phyloP scores from a whole-genome alignment of 1,140 invertebrate genomes.

The Helicoverpa zea region DNA sequence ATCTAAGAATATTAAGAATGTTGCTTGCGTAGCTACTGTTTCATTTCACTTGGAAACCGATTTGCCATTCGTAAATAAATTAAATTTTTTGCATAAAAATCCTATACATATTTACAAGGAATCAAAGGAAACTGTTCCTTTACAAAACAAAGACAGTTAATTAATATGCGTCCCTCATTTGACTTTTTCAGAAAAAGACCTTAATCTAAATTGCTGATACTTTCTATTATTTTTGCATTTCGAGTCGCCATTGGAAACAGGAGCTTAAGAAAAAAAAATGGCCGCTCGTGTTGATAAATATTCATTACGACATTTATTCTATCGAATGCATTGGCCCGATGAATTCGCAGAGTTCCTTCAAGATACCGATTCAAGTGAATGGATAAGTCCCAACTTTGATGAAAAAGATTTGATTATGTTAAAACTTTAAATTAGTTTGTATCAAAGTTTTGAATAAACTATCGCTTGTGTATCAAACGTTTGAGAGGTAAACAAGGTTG shows the following conservation, averaged over 20 bases:
- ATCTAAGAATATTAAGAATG: no score
- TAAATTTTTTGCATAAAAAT: neutral
- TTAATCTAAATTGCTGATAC: conserved; percentile 41
- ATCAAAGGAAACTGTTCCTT: neutral
- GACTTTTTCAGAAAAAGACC: neutral
- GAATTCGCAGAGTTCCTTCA: conserved; percentile 1
- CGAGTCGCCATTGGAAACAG: neutral
- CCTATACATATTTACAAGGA: neutral
- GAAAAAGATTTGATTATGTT: conserved; percentile 29
- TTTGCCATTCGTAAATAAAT: no score
- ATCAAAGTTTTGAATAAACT: neutral
- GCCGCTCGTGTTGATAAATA: conserved; percentile 23
- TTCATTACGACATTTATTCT: conserved; percentile 26
- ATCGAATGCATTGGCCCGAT: conserved; percentile 25
- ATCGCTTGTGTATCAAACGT: neutral
- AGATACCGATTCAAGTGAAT: neutral
- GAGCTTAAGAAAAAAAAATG: conserved; percentile 14
- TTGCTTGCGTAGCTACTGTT: no score
- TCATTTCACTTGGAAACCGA: no score
- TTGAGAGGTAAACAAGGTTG: neutral
- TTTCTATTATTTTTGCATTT: conserved; percentile 33
- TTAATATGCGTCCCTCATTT: conserved; percentile 16
- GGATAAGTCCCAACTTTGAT: conserved; percentile 30
- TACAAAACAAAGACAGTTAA: neutral
- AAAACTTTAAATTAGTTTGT: conserved; percentile 16